Evolutionary conservation across 2,113 vertebrate genomes (phyloP), one percentile per base, ranked within the genome.

Genomic region (Panthera uncia): DNA sequence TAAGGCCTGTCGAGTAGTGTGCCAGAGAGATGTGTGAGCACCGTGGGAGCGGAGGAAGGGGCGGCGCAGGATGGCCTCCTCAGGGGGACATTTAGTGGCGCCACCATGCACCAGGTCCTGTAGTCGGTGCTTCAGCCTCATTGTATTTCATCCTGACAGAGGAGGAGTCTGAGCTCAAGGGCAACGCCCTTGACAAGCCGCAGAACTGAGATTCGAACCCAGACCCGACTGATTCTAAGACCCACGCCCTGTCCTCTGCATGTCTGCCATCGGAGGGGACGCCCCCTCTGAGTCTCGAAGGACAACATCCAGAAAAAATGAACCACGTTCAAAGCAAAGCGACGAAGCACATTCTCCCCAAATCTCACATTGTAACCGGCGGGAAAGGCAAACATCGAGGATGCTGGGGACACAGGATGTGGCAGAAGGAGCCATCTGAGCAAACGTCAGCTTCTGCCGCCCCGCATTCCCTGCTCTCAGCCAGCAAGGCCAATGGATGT

Each of bases 11-110:
- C 0, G 0, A 1, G 7, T 21, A 18, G 4, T 1, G 41, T 5
- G 1, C 45, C 12, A 19, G 5, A 65, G 79, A 57, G 57, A 74
- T 1, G 0, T 1, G 2, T 29, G 31, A 76, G 76, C 27, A 6
- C 31, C 0, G 4, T 0, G 0, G 76, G 23, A 2, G n/a, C 7
- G 14, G 74, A 69, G 45, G 27, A 50, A 23, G 71, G 66, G 6
- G 7, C 4, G 0, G 2, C 0, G 3, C 25, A n/a, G 80, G 11
- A 12, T 0, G 1, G 55, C 45, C n/a, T 82, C 88, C 88, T 3
- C 2, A 2, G 55, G 66, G 36, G 68, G 33, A 29, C 1, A 0
- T 15, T n/a, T 23, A 41, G 14, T 2, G 4, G 15, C 19, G 18
- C 8, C 15, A 6, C 7, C 5, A 1, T 0, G 8, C 3, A 19